A percentile compares a stretch with the other conserved stretches of the same genome.
These are phyloP conservation scores for Ceuthmochares aereus DNA, from an alignment of 2,113 vertebrate species.

Conservation along the genomic window DNA sequence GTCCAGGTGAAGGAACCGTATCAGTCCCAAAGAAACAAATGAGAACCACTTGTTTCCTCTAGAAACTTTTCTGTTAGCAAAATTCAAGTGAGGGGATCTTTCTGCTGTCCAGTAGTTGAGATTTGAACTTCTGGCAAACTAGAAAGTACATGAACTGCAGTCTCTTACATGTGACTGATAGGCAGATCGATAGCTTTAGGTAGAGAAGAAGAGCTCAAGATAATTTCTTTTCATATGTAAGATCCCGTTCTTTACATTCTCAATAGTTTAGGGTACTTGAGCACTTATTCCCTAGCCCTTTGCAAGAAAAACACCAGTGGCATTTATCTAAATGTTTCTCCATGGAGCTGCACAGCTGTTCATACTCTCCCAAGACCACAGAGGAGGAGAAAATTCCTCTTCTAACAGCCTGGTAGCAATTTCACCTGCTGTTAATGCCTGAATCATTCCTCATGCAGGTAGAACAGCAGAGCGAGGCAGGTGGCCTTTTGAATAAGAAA, in stretches of 20 bases:
- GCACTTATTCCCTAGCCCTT: background rate
- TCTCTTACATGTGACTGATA: background rate
- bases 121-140: background rate
- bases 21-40: background rate
- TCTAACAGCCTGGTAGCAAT: background rate
- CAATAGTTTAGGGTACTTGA: too few relatives aligned
- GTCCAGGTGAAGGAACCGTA: background rate
- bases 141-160: background rate
- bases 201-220: background rate
- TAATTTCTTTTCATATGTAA: background rate
- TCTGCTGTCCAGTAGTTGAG: background rate
- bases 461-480: background rate
- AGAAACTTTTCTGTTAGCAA: background rate
- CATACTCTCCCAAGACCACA: accelerated
- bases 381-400: background rate
- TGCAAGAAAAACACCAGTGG: background rate
- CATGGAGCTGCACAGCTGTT: background rate
- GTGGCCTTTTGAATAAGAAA: background rate
- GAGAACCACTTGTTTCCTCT: background rate
- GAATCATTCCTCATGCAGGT: background rate
- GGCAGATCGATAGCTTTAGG: background rate
- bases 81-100: background rate
- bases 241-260: background rate
- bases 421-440: background rate
- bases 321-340: background rate